Evolutionary conservation across 1,140 invertebrate genomes (phyloP).

Genomic region (Nilaparvata lugens): DNA sequence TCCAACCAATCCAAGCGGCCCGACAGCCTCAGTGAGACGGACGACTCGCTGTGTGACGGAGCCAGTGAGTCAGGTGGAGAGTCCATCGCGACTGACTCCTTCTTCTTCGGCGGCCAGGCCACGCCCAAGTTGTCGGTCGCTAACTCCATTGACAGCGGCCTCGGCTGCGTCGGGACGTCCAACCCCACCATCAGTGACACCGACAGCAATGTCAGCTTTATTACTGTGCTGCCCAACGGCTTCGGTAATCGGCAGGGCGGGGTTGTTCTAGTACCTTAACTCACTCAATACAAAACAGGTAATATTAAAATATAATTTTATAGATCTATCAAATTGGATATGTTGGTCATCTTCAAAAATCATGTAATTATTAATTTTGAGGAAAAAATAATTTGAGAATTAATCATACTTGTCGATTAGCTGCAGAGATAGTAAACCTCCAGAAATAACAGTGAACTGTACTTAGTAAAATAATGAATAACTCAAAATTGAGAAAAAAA

Average conservation of each 20-base stretch:
- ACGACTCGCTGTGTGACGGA: slow-evolving; percentile 78
- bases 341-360: too few species aligned
- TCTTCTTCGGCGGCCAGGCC: slow-evolving; percentile 76
- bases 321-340: too few species aligned
- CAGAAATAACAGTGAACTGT: too few species aligned
- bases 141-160: slow-evolving; percentile 11
- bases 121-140: slow-evolving; percentile 24
- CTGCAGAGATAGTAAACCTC: too few species aligned
- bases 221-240: slow-evolving; percentile 11
- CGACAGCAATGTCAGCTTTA: slow-evolving; percentile 15
- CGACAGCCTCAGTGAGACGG: slow-evolving; percentile 67
- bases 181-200: slow-evolving; percentile 9
- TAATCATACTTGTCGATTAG: too few species aligned
- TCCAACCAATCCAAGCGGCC: too few species aligned
- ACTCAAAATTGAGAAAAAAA: too few species aligned
- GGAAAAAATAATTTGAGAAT: too few species aligned
- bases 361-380: too few species aligned
- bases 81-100: slow-evolving; percentile 76
- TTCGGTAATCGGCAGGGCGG: not conserved
- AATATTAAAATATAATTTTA: too few species aligned
- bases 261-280: not conserved
- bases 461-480: too few species aligned
- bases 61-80: slow-evolving; percentile 75
- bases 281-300: not conserved
- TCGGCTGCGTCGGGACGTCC: not conserved